Percentiles rank a stretch among this genome's conserved stretches.
phyloP scores from a whole-genome alignment of 2,888 invertebrate species.

The Calameuta pallipes region DNA sequence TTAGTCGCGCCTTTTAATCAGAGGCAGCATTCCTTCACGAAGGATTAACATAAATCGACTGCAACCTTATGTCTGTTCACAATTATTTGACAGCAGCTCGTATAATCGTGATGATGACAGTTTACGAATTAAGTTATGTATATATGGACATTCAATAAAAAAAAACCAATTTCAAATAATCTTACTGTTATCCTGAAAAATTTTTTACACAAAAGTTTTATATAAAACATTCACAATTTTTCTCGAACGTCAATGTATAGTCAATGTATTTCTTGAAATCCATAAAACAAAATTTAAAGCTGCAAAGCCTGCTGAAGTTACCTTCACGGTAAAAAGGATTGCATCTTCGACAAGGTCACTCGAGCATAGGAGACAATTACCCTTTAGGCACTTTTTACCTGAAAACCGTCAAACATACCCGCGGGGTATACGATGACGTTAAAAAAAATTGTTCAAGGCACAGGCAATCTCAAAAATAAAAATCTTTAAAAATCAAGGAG shows the following conservation, averaged over 20 bases:
- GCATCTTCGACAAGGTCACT: not conserved
- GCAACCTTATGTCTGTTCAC: not conserved
- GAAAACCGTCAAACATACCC: not conserved
- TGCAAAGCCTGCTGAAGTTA: not conserved
- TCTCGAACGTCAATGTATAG: not conserved
- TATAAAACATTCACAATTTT: not conserved
- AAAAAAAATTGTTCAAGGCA: not conserved
- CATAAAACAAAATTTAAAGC: not conserved
- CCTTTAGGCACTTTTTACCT: conserved; percentile 2
- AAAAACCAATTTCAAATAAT: not conserved
- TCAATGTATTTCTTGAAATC: not conserved
- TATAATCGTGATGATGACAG: not conserved
- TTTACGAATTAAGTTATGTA: not conserved
- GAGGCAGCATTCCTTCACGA: not conserved
- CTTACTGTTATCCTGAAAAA: not conserved
- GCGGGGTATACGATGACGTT: not conserved
- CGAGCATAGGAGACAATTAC: not conserved
- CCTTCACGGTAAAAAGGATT: not conserved
- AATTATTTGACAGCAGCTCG: not conserved
- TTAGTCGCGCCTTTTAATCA: not conserved
- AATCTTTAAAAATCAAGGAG: too few species aligned
- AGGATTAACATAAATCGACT: not conserved
- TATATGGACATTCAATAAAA: not conserved
- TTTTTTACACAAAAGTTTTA: not conserved
- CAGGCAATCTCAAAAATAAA: not conserved